phyloP scores from a whole-genome alignment of 2,797 vertebrate species.

The Fundulus diaphanus region DNA sequence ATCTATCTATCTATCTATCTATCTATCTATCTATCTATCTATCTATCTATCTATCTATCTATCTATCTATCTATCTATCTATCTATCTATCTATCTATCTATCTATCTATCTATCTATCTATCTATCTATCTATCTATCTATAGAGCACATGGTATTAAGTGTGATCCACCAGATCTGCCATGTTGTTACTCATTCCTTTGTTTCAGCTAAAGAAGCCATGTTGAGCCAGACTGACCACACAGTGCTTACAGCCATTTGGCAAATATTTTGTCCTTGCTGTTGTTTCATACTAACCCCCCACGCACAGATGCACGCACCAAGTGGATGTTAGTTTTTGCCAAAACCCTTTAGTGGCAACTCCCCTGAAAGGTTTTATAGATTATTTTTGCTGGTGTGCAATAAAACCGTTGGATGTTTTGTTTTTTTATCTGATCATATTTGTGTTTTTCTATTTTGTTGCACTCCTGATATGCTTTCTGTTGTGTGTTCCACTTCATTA shows the following conservation, averaged over 20 bases:
- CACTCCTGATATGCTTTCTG: slow-evolving; percentile 23
- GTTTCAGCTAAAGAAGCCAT: not conserved
- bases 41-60: too few species aligned
- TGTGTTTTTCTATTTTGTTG: slow-evolving; percentile 33
- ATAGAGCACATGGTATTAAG: too few species aligned
- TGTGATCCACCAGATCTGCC: not conserved
- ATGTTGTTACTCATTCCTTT: not conserved
- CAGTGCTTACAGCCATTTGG: not conserved
- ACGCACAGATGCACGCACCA: not conserved
- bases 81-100: too few species aligned
- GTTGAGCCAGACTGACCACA: not conserved
- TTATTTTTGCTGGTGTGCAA: slow-evolving; percentile 16
- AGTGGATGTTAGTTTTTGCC: not conserved
- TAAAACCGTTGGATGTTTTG: slow-evolving; percentile 23
- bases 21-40: too few species aligned
- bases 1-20: too few species aligned
- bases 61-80: too few species aligned
- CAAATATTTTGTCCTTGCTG: not conserved
- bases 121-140: too few species aligned
- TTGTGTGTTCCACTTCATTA: slow-evolving; percentile 36
- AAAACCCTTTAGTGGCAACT: slow-evolving; percentile 8
- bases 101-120: too few species aligned
- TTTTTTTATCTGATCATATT: slow-evolving; percentile 22
- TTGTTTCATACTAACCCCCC: not conserved
- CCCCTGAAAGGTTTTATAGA: slow-evolving; percentile 42